Base-by-base conservation (phyloP, 1,140 invertebrate species). In the Ptiloglossa arizonensis region DNA sequence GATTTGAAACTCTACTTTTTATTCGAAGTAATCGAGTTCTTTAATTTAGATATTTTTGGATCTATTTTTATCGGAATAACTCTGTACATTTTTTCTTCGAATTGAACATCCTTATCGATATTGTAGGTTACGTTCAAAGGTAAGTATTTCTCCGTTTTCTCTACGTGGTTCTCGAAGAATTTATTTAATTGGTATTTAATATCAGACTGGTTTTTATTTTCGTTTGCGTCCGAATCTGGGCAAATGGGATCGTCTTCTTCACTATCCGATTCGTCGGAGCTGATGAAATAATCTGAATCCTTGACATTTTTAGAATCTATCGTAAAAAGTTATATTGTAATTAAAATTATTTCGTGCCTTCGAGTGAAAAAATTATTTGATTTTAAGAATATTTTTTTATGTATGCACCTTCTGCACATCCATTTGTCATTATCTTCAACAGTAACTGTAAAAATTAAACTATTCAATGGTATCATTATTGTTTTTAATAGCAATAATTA, bases 21-120 rank as follows among this genome's bases (percentile, higher is more conserved):
- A 5, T 41, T 11, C 3, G 2, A 5, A 0, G 5, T 1, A 1
- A 32, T 11, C 2, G 17, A 0, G 0, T 9, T 3, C 3, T 32
- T 73, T 1, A 9, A 27, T 59, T 60, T 29, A 0, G 46, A 38
- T 38, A 50, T 15, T 9, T 41, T 38, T 13, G 60, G 19, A 15
- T 79, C 56, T 1, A 64, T 9, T 22, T 35, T 64, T n/a, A 86
- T 52, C 3, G 41, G 68, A 29, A 86, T 79, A 2, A 82, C 75
- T 44, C 83, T 78, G 52, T 82, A 79, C 80, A 86, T 82, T 17
- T 72, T 86, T 1, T 63, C 22, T 2, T 67, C n/a, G 22, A 74
- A 66, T 9, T 41, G 24, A 8, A 60, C 19, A 13, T n/a, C 27
- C 0, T 17, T 50, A 2, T 22, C 35, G 15, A 1, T 15, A 11